phyloP scores from a whole-genome alignment of 2,888 invertebrate species.

The Acleris emargana region DNA sequence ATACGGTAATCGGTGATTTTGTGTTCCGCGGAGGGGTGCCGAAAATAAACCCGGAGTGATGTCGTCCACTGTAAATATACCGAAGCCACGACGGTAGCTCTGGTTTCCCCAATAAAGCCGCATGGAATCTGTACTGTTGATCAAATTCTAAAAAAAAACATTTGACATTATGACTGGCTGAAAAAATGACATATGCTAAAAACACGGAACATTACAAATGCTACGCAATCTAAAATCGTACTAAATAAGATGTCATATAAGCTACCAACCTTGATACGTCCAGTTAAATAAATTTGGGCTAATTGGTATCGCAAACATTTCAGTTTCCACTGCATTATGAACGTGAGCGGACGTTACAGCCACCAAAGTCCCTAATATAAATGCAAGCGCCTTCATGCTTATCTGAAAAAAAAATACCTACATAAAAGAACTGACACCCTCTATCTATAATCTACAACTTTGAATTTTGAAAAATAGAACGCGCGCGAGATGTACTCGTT shows the following conservation, averaged over 20 bases:
- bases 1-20: slow-evolving; percentile 64
- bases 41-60: slow-evolving; percentile 91
- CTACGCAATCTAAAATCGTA: neutral
- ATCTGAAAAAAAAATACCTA: slow-evolving; percentile 32
- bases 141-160: slow-evolving; percentile 67
- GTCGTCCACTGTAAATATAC: slow-evolving; percentile 91
- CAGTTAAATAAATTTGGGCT: slow-evolving; percentile 92
- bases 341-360: slow-evolving; percentile 45
- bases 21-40: slow-evolving; percentile 90
- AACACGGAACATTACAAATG: too few relatives aligned
- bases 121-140: slow-evolving; percentile 88
- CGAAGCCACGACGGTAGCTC: slow-evolving; percentile 94
- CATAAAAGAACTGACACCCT: slow-evolving; percentile 37
- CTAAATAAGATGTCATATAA: slow-evolving; percentile 13
- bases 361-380: slow-evolving; percentile 31
- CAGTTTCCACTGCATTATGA: slow-evolving; percentile 86
- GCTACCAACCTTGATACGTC: slow-evolving; percentile 86
- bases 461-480: slow-evolving; percentile 7
- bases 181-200: neutral
- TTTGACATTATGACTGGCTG: neutral
- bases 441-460: neutral
- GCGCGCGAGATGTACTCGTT: neutral
- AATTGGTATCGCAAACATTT: slow-evolving; percentile 91
- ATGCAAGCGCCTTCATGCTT: slow-evolving; percentile 31
- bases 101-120: slow-evolving; percentile 89